phyloP scores from a whole-genome alignment of 2,113 vertebrate species.

The Sclerurus mexicanus region DNA sequence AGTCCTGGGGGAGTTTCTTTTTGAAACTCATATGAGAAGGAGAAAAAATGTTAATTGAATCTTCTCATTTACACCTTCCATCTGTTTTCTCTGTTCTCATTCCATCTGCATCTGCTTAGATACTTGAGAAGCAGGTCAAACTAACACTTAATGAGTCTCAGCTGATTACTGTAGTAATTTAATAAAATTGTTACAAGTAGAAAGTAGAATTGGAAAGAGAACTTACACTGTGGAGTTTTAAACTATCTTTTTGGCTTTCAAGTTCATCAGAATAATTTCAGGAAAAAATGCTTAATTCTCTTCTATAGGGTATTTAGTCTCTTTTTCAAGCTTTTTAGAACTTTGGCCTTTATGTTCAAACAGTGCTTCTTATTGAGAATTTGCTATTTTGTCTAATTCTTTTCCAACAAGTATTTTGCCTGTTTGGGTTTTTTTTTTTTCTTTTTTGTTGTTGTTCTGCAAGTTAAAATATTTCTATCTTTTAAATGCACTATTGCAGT shows the following conservation, averaged over 20 bases:
- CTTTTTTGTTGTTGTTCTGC: background rate
- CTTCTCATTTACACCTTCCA: slow-evolving; percentile 74
- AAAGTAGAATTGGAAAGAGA: background rate
- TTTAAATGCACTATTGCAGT: background rate
- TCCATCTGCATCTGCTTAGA: slow-evolving; percentile 70
- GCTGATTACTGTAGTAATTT: slow-evolving; percentile 64
- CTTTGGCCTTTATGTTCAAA: background rate
- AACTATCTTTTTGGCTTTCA: background rate
- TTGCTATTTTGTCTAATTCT: background rate
- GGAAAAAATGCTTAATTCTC: background rate
- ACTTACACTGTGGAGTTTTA: background rate
- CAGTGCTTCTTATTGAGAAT: background rate
- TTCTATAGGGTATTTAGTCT: background rate
- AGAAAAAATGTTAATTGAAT: slow-evolving; percentile 71
- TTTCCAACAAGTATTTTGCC: background rate
- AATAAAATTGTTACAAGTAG: slow-evolving; percentile 51
- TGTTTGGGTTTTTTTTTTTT: background rate
- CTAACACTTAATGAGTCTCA: slow-evolving; percentile 63
- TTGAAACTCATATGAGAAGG: slow-evolving; percentile 24
- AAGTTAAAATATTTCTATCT: background rate
- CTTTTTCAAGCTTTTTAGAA: background rate
- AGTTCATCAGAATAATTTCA: background rate
- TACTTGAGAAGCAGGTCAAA: slow-evolving; percentile 64
- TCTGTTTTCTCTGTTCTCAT: slow-evolving; percentile 73
- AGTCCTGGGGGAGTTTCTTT: slow-evolving; percentile 35